Percentiles rank a stretch among this genome's conserved stretches.
Evolutionary conservation across 2,797 vertebrate genomes (phyloP).

Genomic region (Amniataba percoides): DNA sequence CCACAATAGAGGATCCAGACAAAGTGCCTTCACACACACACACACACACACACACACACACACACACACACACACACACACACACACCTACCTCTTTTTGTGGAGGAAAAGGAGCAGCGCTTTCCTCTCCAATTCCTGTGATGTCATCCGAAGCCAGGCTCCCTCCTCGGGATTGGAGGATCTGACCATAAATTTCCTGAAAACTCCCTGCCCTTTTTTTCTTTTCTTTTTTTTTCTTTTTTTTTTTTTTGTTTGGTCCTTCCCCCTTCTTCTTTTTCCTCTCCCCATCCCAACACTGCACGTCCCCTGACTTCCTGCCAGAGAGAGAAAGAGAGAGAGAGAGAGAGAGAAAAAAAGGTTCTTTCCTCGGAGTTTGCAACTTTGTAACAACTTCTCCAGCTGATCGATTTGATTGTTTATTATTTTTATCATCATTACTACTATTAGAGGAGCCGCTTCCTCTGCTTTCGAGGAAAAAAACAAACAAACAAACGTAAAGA

Average conservation of each 20-base stretch:
- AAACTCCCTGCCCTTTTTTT: slow-evolving; percentile 74
- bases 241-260: neutral
- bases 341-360: slow-evolving; percentile 9
- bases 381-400: slow-evolving; percentile 17
- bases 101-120: slow-evolving; percentile 56
- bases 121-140: slow-evolving; percentile 78
- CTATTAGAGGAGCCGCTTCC: neutral
- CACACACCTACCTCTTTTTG: slow-evolving; percentile 60
- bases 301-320: slow-evolving; percentile 79
- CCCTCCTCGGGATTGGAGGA: slow-evolving; percentile 84
- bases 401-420: neutral
- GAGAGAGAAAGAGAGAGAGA: neutral
- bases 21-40: neutral
- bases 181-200: slow-evolving; percentile 82
- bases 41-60: slow-evolving; percentile 28
- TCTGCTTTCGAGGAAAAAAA: neutral
- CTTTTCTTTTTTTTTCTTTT: slow-evolving; percentile 26
- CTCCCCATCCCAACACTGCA: slow-evolving; percentile 55
- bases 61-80: slow-evolving; percentile 7
- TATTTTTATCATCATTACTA: too few relatives aligned
- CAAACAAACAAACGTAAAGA: too few relatives aligned
- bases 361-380: slow-evolving; percentile 45
- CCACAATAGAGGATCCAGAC: slow-evolving; percentile 61
- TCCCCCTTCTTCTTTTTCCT: neutral
- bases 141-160: slow-evolving; percentile 80